Base-by-base conservation (phyloP, 2,797 vertebrate genomes). In the Cossypha caffra region DNA sequence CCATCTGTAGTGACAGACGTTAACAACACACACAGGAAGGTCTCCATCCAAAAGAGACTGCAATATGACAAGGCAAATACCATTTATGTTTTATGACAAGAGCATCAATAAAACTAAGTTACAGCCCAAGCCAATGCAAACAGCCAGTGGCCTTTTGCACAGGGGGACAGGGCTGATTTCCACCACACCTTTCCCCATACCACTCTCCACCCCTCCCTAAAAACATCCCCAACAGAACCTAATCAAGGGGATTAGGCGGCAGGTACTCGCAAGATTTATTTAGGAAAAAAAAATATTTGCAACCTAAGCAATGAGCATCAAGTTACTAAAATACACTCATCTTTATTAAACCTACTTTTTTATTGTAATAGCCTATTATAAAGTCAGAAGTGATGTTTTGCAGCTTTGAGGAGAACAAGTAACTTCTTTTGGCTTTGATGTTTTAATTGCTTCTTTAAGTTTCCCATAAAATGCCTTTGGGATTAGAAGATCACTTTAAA, bases 21-120 rank as follows among this genome's bases (percentile, higher is more conserved):
- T 72, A 81, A 68, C 28, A 80, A 35, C 31, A 51, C 63, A 43
- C 10, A 47, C 6, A 35, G 35, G 45, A 87, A 75, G 15, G 45
- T 48, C 37, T 67, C 77, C 51, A 69, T 62, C 51, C 31, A 80
- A 63, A 40, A 48, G 28, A 78, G 45, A 85, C 17, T 62, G 47
- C 33, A 82, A 78, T 84, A 45, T 28, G 28, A 91, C 66, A 84
- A 51, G 26, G 20, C 40, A 90, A 94, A 72, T 45, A 91, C 31
- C 37, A 58, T 20, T 74, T 51, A 29, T 47, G 38, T 35, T 84
- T 86, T 75, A 82, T 31, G 47, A 87, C 35, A 85, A 58, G 20
- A 43, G 12, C 19, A 26, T 45, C 55, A 76, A 58, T 21, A 79
- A 62, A 93, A 69, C 10, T 37, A 73, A 64, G 50, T 16, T 68